Evolutionary conservation across 1,140 invertebrate genomes (phyloP).

Genomic region (Cydia amplana): DNA sequence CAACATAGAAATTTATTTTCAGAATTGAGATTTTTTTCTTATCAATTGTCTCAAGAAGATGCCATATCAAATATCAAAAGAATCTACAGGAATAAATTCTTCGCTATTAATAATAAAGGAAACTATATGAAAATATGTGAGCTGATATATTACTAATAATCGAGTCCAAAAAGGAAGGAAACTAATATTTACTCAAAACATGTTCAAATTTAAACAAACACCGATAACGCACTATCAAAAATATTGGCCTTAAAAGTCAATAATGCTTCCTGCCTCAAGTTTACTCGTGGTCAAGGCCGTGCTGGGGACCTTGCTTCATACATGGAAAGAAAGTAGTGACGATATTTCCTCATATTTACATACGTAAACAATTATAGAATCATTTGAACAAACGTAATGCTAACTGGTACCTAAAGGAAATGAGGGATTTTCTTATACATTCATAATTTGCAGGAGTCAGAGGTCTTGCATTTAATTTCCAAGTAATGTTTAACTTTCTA

Average conservation of each 20-base stretch:
- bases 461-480: conserved; percentile 15
- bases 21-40: no score
- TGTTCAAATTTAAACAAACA: conserved; percentile 31
- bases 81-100: neutral
- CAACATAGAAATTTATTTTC: no score
- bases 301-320: neutral
- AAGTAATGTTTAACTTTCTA: conserved; percentile 14
- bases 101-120: no score
- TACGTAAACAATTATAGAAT: neutral
- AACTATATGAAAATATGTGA: neutral
- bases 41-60: no score
- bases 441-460: conserved; percentile 23
- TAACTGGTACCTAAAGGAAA: conserved; percentile 6
- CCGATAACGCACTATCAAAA: conserved; percentile 23
- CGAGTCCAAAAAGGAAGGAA: conserved; percentile 16
- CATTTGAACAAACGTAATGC: neutral
- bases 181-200: conserved; percentile 16
- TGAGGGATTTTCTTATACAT: conserved; percentile 18
- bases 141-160: neutral
- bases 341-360: neutral
- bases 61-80: neutral
- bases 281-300: conserved; percentile 12
- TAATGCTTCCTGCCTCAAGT: conserved; percentile 5
- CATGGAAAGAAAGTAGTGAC: neutral
- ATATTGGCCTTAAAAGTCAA: conserved; percentile 9